Conservation (phyloP, 1,140 invertebrate species). For the Bathynomus jamesi region DNA sequence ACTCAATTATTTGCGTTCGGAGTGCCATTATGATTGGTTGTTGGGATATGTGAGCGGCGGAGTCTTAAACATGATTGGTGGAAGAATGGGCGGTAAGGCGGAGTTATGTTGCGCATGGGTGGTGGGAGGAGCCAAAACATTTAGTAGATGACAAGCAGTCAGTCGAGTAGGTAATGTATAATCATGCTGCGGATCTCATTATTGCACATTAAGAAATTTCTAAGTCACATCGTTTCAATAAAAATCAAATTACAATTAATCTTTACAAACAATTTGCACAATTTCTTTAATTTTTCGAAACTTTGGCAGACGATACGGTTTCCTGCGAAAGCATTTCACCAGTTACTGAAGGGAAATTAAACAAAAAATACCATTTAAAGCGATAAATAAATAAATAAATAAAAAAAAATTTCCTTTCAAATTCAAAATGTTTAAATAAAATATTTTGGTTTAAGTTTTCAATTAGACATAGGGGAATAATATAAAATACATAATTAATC, state of each 20-base stretch:
- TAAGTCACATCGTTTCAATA: no score
- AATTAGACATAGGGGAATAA: no score
- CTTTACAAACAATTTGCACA: no score
- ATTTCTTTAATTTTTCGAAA: neutral
- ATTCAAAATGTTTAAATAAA: no score
- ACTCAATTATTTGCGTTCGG: slow-evolving; percentile 38
- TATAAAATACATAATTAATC: no score
- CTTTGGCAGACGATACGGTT: neutral
- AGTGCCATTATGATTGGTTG: slow-evolving; percentile 39
- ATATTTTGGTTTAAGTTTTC: no score
- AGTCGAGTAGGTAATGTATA: neutral
- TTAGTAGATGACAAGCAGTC: neutral
- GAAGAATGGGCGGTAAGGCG: neutral
- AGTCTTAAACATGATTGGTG: neutral
- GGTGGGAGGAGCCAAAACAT: neutral
- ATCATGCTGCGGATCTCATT: neutral
- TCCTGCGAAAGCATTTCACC: neutral
- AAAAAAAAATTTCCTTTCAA: no score
- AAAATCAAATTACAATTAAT: no score
- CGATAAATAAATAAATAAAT: no score
- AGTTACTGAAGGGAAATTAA: no score
- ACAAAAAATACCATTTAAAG: no score
- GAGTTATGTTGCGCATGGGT: neutral
- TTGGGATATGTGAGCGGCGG: slow-evolving; percentile 17
- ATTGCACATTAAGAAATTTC: no score